phyloP scores from a whole-genome alignment of 2,797 vertebrate species.

The Picus viridis region DNA sequence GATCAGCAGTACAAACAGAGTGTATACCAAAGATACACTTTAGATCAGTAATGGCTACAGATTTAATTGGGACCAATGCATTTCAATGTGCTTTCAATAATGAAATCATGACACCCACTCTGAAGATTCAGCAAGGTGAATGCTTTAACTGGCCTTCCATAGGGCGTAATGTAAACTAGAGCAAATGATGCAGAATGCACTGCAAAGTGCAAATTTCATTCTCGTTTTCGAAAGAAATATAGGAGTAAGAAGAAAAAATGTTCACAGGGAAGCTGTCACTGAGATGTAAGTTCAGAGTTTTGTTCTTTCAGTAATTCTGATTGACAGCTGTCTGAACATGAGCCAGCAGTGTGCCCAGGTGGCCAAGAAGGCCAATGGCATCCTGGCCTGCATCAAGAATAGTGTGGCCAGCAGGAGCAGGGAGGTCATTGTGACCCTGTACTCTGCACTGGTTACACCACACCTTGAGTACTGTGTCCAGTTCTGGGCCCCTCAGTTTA shows the following conservation, averaged over 20 bases:
- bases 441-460: no score
- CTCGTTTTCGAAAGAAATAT: neutral
- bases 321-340: no score
- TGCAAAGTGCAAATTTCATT: neutral
- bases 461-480: no score
- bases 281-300: neutral
- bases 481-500: no score
- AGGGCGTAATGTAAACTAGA: neutral
- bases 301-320: neutral
- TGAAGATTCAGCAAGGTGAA: neutral
- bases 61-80: neutral
- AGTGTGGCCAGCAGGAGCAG: no score
- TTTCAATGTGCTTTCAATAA: neutral
- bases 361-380: no score
- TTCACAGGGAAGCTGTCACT: neutral
- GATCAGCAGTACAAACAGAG: neutral
- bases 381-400: no score
- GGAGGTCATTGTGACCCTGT: no score
- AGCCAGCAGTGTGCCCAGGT: no score
- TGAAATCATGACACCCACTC: neutral
- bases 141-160: neutral
- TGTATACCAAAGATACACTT: neutral
- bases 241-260: neutral
- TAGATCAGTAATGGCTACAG: neutral
- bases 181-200: neutral